A percentile compares a stretch with the other conserved stretches of the same genome.
Conservation (phyloP, 2,113 vertebrate species). For the Ochotona princeps region DNA sequence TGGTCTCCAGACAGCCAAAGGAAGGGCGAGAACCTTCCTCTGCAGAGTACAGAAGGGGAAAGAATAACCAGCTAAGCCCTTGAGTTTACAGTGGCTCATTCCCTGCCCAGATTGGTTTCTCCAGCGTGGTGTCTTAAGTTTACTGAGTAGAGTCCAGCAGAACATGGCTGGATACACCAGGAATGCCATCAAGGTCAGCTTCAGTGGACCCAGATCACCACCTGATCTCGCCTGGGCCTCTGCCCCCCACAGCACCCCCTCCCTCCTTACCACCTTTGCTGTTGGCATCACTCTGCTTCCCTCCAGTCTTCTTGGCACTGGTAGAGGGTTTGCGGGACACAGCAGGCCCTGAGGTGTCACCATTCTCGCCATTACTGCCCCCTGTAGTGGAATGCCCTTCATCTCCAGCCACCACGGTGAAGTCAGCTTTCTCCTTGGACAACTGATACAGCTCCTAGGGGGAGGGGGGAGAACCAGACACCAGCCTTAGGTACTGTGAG, state of each 20-base stretch:
- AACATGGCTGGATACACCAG: neutral
- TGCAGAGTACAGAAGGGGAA: neutral
- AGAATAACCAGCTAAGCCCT: neutral
- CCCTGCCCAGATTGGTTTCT: neutral
- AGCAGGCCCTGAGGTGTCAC: slow-evolving; percentile 87
- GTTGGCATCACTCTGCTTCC: slow-evolving; percentile 4
- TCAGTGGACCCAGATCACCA: neutral
- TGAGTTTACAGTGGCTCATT: neutral
- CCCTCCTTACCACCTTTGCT: slow-evolving; percentile 40
- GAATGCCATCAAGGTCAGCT: neutral
- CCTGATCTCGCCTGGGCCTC: neutral
- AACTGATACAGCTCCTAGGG: slow-evolving; percentile 94
- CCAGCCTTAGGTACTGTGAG: neutral
- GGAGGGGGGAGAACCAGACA: neutral
- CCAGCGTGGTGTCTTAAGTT: neutral
- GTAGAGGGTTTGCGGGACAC: slow-evolving; percentile 73
- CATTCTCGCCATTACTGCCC: slow-evolving; percentile 90
- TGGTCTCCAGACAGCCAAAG: neutral
- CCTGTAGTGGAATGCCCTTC: slow-evolving; percentile 91
- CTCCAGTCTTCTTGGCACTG: slow-evolving; percentile 9
- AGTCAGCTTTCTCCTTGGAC: slow-evolving; percentile 94
- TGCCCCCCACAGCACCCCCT: neutral
- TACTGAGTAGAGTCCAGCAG: neutral
- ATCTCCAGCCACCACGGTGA: slow-evolving; percentile 88
- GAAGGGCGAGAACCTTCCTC: neutral